Evolutionary conservation across 1,140 invertebrate genomes (phyloP), one percentile per base, ranked within the genome.

Genomic region (Manduca sexta): DNA sequence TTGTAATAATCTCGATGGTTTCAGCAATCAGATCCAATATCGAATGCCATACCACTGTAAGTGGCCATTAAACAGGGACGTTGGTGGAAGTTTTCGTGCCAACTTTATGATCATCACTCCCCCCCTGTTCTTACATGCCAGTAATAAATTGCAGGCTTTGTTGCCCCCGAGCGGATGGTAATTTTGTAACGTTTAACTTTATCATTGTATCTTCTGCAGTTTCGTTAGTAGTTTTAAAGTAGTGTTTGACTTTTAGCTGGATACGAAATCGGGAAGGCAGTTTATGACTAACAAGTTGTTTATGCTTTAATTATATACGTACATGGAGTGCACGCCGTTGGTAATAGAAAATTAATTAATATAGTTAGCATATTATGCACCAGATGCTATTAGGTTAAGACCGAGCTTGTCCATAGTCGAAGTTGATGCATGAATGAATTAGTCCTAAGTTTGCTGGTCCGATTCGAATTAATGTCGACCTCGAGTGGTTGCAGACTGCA

Each of bases 11-110:
- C 51, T 13, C 26, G 31, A 53, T 60, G 43, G 40, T 17, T 49
- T 41, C 30, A 30, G 37, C 38, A 49, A 52, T 60, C 58, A 49
- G 33, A 56, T 56, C 45, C 49, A 53, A 53, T 56, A 52, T 53
- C 30, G 50, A 53, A 61, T 50, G 47, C 44, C 11, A 38, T 61
- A 49, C 54, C 52, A 57, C 54, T 44, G 49, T 11, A 53, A 61
- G 47, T 56, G 50, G 14, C 39, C 45, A 35, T 51, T 61, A 50
- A 61, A 57, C 45, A 34, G 35, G 18, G 16, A 16, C 30, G 13
- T n/a, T n/a, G n/a, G 31, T 14, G 21, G 35, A 52, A 38, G 16
- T 45, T 41, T 37, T 10, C 34, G 10, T 16, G 7, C 10, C 7
- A 16, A 38, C 39, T 45, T 49, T 55, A 52, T 35, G 50, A 17